Base-by-base conservation (phyloP, 2,888 invertebrate species). In the Lucinisca nassula region DNA sequence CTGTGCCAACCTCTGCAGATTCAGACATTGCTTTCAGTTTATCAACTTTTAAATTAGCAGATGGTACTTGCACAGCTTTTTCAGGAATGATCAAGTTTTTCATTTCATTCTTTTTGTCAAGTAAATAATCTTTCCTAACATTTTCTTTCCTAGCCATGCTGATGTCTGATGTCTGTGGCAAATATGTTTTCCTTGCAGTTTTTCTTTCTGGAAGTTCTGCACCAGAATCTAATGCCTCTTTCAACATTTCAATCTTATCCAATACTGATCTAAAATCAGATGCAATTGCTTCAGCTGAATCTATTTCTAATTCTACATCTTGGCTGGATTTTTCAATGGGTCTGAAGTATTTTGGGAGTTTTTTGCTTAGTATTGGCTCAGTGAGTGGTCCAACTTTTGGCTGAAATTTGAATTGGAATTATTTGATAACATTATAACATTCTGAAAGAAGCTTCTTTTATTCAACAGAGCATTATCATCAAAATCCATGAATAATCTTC, bases 291-390 rank as follows among this genome's bases (percentile, higher is more conserved):
- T 6, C 32, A 35, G 24, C 30, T 10, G 32, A 67, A 21, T 67
- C 35, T 12, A 67, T 35, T 17, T 67, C 67, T 35, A 30, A 4
- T 21, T 35, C 35, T 1, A n/a, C 35, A 67, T 67, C 35, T 12
- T 32, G 12, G 10, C 17, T 32, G 21, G 35, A 21, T 21, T 67
- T 67, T 35, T 32, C 21, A 6, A 67, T 30, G 8, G 67, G 35
- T 17, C 17, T 67, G 35, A 1, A 21, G 21, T 67, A 67, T 35
- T 89, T 82, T 37, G 79, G 67, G 12, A 89, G 77, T 77, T 82
- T 86, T 58, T 84, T 84, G 35, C 83, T 84, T 21, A 86, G 82
- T 49, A 89, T 77, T 17, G 89, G 89, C 38, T 84, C 70, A 67
- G 76, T 30, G 21, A 79, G 35, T 21, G 89, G 89, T 27, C 86